Conservation (phyloP, 2,888 invertebrate genomes). For the Polylopha cassiicola region DNA sequence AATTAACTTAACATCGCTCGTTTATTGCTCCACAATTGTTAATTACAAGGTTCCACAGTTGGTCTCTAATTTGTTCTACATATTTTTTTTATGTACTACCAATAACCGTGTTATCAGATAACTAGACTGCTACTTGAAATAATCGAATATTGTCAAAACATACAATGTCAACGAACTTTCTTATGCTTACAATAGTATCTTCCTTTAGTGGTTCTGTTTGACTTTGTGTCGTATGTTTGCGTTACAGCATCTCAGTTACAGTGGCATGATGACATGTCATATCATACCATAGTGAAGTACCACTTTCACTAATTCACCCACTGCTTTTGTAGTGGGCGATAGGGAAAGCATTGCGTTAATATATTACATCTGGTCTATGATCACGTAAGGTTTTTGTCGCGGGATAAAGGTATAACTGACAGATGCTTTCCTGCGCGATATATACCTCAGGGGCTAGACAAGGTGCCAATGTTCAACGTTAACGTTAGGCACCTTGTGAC, state of each 20-base stretch:
- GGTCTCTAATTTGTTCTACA: slow-evolving; percentile 43
- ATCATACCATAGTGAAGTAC: slow-evolving; percentile 32
- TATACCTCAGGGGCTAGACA: too few relatives aligned
- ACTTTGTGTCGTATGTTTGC: too few relatives aligned
- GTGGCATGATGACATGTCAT: slow-evolving; percentile 16
- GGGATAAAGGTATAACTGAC: not conserved
- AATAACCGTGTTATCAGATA: too few relatives aligned
- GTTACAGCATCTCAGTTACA: not conserved
- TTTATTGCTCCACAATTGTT: slow-evolving; percentile 63
- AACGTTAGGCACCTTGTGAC: too few relatives aligned
- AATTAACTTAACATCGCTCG: slow-evolving; percentile 49
- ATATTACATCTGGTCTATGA: slow-evolving; percentile 26
- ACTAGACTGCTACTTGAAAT: too few relatives aligned
- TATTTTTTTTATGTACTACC: slow-evolving; percentile 1
- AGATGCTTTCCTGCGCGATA: slow-evolving; percentile 2
- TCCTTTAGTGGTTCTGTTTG: too few relatives aligned
- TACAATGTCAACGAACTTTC: too few relatives aligned
- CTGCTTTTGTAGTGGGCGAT: slow-evolving; percentile 29
- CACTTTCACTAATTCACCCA: slow-evolving; percentile 64
- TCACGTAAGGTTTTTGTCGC: slow-evolving; percentile 7
- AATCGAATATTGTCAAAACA: too few relatives aligned
- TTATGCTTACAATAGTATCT: too few relatives aligned
- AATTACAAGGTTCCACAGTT: slow-evolving; percentile 44
- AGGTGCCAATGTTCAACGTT: too few relatives aligned
- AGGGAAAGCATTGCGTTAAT: slow-evolving; percentile 53